Conservation (phyloP, 2,113 vertebrate species). For the Stigmatopora argus region DNA sequence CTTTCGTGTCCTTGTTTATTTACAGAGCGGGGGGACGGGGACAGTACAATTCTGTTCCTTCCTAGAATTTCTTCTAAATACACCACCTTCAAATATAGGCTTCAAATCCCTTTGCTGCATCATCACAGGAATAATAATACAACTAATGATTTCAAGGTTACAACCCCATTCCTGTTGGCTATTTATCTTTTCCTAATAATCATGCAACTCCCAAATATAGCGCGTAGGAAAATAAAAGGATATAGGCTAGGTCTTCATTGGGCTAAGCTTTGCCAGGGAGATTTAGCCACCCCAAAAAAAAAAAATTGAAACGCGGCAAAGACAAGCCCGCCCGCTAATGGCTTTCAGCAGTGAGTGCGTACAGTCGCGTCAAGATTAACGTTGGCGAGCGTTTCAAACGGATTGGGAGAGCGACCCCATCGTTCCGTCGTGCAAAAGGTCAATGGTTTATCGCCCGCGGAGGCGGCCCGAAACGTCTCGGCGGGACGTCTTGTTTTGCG, state of each 20-base stretch:
- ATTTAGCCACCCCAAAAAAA: slow-evolving; percentile 34
- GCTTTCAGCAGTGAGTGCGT: slow-evolving; percentile 32
- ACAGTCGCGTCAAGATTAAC: not conserved
- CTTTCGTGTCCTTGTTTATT: slow-evolving; percentile 60
- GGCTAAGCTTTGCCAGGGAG: slow-evolving; percentile 53
- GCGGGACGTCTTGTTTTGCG: slow-evolving; percentile 25
- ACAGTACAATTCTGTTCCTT: slow-evolving; percentile 56
- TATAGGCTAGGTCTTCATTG: slow-evolving; percentile 32
- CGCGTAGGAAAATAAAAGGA: slow-evolving; percentile 60
- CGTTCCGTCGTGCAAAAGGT: slow-evolving; percentile 43
- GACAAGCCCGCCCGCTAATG: slow-evolving; percentile 50
- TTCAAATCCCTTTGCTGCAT: slow-evolving; percentile 52
- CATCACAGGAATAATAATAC: slow-evolving; percentile 42
- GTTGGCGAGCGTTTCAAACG: not conserved
- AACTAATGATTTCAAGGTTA: slow-evolving; percentile 48
- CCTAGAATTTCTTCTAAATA: slow-evolving; percentile 64
- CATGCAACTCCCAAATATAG: slow-evolving; percentile 64
- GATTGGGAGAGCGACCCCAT: slow-evolving; percentile 42
- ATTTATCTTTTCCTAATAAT: slow-evolving; percentile 50
- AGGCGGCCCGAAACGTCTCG: slow-evolving; percentile 21
- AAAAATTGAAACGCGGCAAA: slow-evolving; percentile 55
- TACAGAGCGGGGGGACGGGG: slow-evolving; percentile 45
- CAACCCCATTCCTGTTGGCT: slow-evolving; percentile 39
- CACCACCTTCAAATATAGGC: slow-evolving; percentile 61
- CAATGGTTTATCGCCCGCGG: slow-evolving; percentile 11